Evolutionary conservation across 2,113 vertebrate species (phyloP).

Genomic region (Rutilus rutilus): DNA sequence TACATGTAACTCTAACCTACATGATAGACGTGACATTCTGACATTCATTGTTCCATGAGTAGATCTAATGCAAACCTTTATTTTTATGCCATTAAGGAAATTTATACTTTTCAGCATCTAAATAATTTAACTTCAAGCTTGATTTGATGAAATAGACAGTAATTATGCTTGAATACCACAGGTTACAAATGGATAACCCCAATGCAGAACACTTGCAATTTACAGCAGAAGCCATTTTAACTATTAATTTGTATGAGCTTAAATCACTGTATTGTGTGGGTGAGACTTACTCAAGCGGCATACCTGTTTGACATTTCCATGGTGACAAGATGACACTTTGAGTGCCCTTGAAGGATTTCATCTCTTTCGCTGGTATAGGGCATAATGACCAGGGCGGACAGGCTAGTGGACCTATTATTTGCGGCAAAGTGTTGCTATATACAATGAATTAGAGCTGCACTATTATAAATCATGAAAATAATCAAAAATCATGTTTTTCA

Average conservation of each 20-base stretch:
- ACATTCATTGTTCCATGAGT: background rate
- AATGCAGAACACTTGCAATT: slow-evolving; percentile 2
- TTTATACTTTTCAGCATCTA: background rate
- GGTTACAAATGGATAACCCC: background rate
- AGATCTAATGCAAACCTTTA: background rate
- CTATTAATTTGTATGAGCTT: background rate
- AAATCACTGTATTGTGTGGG: background rate
- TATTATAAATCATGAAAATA: background rate
- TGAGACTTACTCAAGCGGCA: background rate
- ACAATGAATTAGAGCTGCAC: background rate
- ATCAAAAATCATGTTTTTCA: background rate
- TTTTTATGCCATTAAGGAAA: background rate
- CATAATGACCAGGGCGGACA: background rate
- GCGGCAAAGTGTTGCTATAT: background rate
- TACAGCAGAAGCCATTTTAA: slow-evolving; percentile 10
- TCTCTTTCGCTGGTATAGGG: slow-evolving; percentile 8
- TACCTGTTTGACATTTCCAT: slow-evolving; percentile 45
- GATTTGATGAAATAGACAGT: background rate
- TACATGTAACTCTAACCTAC: background rate
- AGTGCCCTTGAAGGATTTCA: background rate
- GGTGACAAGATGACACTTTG: slow-evolving; percentile 28
- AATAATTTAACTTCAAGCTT: background rate
- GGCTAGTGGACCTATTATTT: background rate
- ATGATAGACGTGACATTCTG: background rate
- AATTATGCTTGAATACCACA: background rate